phyloP scores from a whole-genome alignment of 2,113 vertebrate species.

The Pterocles burchelli region DNA sequence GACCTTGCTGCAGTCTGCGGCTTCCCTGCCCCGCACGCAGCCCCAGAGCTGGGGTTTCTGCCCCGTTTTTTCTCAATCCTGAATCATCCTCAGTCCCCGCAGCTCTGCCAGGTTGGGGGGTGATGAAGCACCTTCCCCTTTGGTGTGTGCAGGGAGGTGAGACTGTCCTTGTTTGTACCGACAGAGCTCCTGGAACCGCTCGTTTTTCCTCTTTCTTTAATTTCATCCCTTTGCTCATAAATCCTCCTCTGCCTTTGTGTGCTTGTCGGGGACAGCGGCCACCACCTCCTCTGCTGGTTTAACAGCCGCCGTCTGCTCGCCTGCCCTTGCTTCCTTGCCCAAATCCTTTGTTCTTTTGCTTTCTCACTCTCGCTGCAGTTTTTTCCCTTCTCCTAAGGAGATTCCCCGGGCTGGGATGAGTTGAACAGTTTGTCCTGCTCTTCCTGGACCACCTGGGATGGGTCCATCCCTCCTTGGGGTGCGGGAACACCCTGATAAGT shows the following conservation, averaged over 20 bases:
- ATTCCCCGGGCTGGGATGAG: background rate
- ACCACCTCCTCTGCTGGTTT: background rate
- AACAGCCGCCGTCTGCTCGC: fast-evolving
- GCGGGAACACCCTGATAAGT: background rate
- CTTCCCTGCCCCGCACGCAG: background rate
- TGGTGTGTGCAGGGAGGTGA: fast-evolving
- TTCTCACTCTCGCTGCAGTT: background rate
- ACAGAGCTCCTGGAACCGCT: background rate
- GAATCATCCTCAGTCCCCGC: background rate
- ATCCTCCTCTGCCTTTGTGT: background rate
- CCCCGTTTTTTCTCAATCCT: background rate
- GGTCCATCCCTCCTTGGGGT: background rate
- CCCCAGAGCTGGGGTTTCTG: background rate
- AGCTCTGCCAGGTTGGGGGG: background rate
- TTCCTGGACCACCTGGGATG: background rate
- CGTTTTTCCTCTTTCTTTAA: background rate
- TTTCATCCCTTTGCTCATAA: background rate
- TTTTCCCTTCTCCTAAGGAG: background rate
- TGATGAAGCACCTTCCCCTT: background rate
- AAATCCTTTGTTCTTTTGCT: background rate
- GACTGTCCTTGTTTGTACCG: background rate
- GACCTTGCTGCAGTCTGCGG: background rate
- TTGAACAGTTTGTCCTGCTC: background rate
- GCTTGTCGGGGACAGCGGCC: background rate
- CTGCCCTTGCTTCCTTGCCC: background rate